Base-by-base conservation (phyloP, 2,113 vertebrate genomes). In the Pyxicephalus adspersus region DNA sequence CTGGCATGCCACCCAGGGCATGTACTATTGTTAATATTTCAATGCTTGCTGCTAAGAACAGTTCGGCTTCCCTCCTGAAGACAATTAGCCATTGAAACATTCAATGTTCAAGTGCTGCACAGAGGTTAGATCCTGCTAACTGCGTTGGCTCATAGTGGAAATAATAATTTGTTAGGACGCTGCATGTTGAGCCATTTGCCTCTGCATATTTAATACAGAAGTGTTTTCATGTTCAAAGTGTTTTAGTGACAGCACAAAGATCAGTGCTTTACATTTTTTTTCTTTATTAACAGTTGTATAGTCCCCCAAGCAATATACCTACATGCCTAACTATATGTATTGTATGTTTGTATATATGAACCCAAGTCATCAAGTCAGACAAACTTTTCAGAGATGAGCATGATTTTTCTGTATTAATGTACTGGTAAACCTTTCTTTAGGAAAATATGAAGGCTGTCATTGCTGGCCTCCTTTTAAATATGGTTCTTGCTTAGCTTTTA, bases 11-110 rank as follows among this genome's bases (percentile, higher is more conserved):
- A 28, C 77, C 65, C 25, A 52, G 31, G 65, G 77, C 54, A 19
- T 23, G 50, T 3, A 13, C 80, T 66, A 73, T 82, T 82, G 80
- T 82, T 82, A 64, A 82, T 58, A 82, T 66, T 66, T 73, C 18
- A 66, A 26, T 18, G 50, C 61, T 75, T 25, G 34, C 34, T 66
- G 80, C 31, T 65, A 52, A 26, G 52, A 75, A 55, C 45, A 74
- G 61, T 64, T 74, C 60, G 20, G 45, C 13, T 74, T 73, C n/a
- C 65, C 51, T 52, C 26, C 52, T 38, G 13, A 82, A 60, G 51
- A 75, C 80, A 82, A 82, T 74, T 82, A 82, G 51, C 71, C 71
- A 57, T 52, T 34, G 80, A 75, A 82, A 81, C 8, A 64, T 73
- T 55, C 60, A 74, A 65, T 64, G 55, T 61, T 38, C 28, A 11